Evolutionary conservation across 2,797 vertebrate genomes (phyloP).

Genomic region (Muscicapa comitata): DNA sequence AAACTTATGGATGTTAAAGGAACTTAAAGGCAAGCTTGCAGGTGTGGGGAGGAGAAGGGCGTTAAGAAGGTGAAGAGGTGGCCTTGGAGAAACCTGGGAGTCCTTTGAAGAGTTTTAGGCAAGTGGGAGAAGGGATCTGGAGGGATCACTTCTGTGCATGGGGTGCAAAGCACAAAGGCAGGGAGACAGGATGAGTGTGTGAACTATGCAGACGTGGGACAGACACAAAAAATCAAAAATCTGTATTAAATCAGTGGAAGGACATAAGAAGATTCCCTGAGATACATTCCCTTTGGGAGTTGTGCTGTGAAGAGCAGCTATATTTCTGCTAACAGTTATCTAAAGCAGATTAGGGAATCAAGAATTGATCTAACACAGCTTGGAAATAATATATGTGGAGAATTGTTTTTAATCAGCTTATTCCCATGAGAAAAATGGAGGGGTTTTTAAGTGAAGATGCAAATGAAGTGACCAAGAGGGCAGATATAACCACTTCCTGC

Average conservation of each 20-base stretch:
- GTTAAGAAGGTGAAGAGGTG: background rate
- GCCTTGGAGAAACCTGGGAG: background rate
- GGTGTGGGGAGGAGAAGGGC: background rate
- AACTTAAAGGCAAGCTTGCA: background rate
- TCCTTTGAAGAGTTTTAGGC: background rate
- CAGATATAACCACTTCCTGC: conserved; percentile 27
- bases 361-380: background rate
- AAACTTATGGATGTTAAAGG: background rate
- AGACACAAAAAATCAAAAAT: background rate
- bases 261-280: background rate
- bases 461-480: background rate
- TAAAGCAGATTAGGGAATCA: background rate
- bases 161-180: background rate
- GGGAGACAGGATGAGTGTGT: background rate
- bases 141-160: background rate
- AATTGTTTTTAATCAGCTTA: background rate
- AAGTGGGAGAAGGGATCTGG: background rate
- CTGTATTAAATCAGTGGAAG: background rate
- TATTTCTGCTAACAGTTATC: background rate
- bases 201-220: background rate
- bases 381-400: background rate
- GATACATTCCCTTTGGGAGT: background rate
- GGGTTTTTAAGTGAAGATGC: background rate
- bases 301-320: background rate
- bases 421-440: background rate